phyloP scores from a whole-genome alignment of 2,113 vertebrate species.

The Alectura lathami region DNA sequence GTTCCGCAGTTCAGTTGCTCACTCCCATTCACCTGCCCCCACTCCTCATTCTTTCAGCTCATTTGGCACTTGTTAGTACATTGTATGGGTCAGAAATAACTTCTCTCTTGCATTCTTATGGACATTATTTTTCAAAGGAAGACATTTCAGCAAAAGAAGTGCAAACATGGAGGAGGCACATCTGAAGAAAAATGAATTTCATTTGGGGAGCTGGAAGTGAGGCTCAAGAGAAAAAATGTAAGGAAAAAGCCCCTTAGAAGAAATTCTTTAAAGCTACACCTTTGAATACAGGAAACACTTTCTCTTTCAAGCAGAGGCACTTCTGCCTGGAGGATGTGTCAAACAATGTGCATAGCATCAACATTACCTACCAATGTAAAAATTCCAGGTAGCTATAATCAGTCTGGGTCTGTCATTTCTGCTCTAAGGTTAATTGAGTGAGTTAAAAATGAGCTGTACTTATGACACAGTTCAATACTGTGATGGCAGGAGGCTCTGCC shows the following conservation, averaged over 20 bases:
- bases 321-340: neutral
- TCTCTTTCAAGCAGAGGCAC: neutral
- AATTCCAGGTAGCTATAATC: neutral
- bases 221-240: neutral
- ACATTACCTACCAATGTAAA: neutral
- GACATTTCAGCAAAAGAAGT: neutral
- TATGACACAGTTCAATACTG: neutral
- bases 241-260: neutral
- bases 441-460: neutral
- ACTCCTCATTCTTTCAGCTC: neutral
- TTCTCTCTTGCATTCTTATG: neutral
- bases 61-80: neutral
- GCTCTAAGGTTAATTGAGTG: neutral
- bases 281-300: neutral
- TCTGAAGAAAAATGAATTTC: neutral
- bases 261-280: neutral
- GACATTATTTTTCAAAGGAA: neutral
- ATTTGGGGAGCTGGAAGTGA: neutral
- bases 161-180: neutral
- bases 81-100: neutral
- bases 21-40: rapidly evolving
- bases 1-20: neutral
- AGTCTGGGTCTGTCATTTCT: neutral
- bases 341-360: neutral
- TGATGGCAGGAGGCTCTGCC: rapidly evolving